Evolutionary conservation across 1,140 invertebrate genomes (phyloP), one percentile per base, ranked within the genome.

Genomic region (Neodiprion fabricii): DNA sequence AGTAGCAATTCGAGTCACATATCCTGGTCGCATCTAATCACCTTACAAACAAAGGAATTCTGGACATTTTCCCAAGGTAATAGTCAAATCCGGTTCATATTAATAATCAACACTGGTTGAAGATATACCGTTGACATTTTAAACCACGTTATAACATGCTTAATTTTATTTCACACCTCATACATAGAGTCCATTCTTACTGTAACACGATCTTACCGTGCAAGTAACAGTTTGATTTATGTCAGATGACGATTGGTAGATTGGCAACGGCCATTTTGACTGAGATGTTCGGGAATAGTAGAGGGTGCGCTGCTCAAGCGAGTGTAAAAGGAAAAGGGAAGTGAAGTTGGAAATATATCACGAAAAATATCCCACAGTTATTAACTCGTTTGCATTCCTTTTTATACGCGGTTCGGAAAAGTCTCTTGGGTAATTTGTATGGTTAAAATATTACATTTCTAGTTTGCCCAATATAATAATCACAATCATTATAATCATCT

Each of bases 241-340:
- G 53, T 12, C 53, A 17, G 11, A 61, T 61, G 21, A 21, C 67
- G 70, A 76, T 74, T 76, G 73, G 66, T 70, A 72, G 75, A 48
- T 48, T 17, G 23, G 53, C 17, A 72, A 66, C 75, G 75, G 72
- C 75, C 75, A 76, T 76, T 72, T 76, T 76, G 53, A 67, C 70
- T 72, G 75, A 71, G 72, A 70, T 74, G 69, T 69, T 61, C 48
- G 67, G 70, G 48, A 65, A 72, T 61, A 48, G 68, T 67, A 23
- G 72, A 73, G 73, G 71, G 71, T 77, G 74, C 71, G 73, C 73
- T 72, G 73, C 74, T 74, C 72, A 50, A 77, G 72, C 40, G 23
- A 49, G 50, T 66, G 61, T 53, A 72, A 72, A 71, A 68, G 49
- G 47, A 66, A 53, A 48, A 23, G 65, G 53, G 53, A 61, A 61